Base-by-base conservation (phyloP, 2,888 invertebrate genomes). In the Drosophila testacea region DNA sequence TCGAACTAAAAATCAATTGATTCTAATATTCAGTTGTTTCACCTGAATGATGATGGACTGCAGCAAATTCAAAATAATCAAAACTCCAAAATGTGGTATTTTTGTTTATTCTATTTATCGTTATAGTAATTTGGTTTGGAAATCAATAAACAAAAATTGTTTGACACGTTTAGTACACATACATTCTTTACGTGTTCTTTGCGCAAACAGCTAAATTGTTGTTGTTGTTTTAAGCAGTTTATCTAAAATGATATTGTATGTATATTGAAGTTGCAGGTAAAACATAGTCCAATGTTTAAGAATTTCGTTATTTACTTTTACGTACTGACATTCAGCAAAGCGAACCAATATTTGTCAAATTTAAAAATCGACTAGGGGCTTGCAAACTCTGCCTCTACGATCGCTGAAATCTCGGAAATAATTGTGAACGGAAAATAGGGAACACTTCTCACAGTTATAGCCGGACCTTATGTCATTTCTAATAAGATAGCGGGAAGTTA, bases 141-240 rank as follows among this genome's bases (percentile, higher is more conserved):
- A 3, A 1, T 2, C 10, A 22, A 6, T 36, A 36, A 36, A 50
- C 22, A 36, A 11, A 6, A 27, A 34, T 62, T 41, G 27, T 59
- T 66, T 66, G 36, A 60, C 59, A 73, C 27, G 44, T 71, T 73
- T 71, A 71, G 73, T 71, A 71, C 54, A 70, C 52, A 72, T 54
- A 38, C 38, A 52, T 28, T 11, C 36, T 64, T 52, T 51, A 54
- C 38, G 47, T 48, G 36, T 54, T 39, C 10, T 30, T 22, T 32
- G 4, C 22, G 7, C 55, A 34, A 70, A 51, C 71, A 52, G 46
- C 51, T 32, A 69, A 61, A 75, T 44, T 52, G 22, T 22, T 22
- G 22, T 76, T 38, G 46, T 7, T 27, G 11, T 34, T 32, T 34
- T 38, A 28, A 69, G 38, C 7, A 36, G 28, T 44, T 52, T 30